phyloP scores from a whole-genome alignment of 2,113 vertebrate species.

The Hylia prasina region DNA sequence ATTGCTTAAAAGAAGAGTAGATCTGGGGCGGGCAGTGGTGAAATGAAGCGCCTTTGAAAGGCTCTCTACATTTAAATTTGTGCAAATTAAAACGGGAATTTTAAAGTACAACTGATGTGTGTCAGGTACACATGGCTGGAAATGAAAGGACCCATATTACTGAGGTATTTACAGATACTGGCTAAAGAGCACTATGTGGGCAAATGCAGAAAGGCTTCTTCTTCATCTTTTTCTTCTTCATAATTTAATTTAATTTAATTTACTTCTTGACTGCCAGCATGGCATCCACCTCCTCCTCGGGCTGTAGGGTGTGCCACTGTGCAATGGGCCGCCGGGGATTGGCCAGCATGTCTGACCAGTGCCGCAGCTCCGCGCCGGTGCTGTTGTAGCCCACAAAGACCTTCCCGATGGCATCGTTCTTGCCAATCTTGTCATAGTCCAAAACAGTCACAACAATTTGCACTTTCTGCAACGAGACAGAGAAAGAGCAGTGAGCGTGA shows the following conservation, averaged over 20 bases:
- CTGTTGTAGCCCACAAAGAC: conserved; percentile 99
- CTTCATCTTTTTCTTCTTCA: conserved; percentile 17
- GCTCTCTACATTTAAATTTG: conserved; percentile 78
- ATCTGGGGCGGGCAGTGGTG: conserved; percentile 73
- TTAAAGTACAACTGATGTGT: conserved; percentile 74
- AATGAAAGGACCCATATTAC: conserved; percentile 91
- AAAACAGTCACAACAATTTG: conserved; percentile 99
- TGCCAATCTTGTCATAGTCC: conserved; percentile 99
- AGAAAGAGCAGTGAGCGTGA: not conserved
- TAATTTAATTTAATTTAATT: conserved; percentile 61
- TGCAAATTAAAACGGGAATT: conserved; percentile 78
- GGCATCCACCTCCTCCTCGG: conserved; percentile 94
- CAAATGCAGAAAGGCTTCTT: conserved; percentile 84
- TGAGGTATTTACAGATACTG: conserved; percentile 99
- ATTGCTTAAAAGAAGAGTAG: conserved; percentile 99
- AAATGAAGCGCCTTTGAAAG: conserved; percentile 67
- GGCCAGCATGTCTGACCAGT: conserved; percentile 99
- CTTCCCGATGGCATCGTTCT: conserved; percentile 99
- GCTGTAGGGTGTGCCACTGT: conserved; percentile 96
- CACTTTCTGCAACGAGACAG: conserved; percentile 86
- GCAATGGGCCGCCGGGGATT: conserved; percentile 97
- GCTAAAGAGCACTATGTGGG: conserved; percentile 95
- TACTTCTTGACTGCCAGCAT: conserved; percentile 97
- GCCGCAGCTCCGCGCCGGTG: conserved; percentile 94
- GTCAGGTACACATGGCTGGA: conserved; percentile 76